Evolutionary conservation across 2,797 vertebrate species (phyloP).

Genomic region (Leptodactylus fallax): DNA sequence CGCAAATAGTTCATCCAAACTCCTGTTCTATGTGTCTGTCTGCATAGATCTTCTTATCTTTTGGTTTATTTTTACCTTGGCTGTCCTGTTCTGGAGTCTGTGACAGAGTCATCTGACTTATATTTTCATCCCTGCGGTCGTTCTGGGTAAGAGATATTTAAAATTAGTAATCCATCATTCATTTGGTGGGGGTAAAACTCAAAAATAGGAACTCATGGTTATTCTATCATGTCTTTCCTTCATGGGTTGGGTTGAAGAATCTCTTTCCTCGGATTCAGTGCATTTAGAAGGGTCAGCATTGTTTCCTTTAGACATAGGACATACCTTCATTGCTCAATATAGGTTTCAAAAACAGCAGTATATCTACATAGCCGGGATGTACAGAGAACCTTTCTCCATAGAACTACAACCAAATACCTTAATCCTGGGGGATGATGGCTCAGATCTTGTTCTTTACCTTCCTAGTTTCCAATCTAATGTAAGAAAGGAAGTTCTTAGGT

Average conservation of each 20-base stretch:
- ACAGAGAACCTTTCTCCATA: background rate
- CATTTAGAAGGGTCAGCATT: background rate
- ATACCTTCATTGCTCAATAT: background rate
- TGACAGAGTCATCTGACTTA: slow-evolving; percentile 54
- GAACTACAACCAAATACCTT: background rate
- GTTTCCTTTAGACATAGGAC: background rate
- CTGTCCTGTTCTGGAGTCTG: slow-evolving; percentile 24
- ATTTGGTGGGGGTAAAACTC: background rate
- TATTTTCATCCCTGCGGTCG: slow-evolving; percentile 46
- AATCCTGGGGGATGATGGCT: background rate
- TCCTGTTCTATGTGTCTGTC: slow-evolving; percentile 33
- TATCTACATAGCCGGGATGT: background rate
- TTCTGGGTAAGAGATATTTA: slow-evolving; percentile 45
- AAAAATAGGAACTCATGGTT: slow-evolving; percentile 14
- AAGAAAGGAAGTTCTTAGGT: background rate
- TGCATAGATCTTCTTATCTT: slow-evolving; percentile 45
- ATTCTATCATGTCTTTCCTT: background rate
- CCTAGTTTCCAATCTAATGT: background rate
- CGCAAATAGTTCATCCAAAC: slow-evolving; percentile 12
- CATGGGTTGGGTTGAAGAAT: background rate
- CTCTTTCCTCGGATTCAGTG: background rate
- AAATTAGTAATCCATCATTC: slow-evolving; percentile 32
- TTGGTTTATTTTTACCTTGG: slow-evolving; percentile 51
- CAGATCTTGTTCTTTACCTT: background rate
- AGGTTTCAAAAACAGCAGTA: background rate